Evolutionary conservation across 2,797 vertebrate species (phyloP).

Genomic region (Thamnophis elegans): DNA sequence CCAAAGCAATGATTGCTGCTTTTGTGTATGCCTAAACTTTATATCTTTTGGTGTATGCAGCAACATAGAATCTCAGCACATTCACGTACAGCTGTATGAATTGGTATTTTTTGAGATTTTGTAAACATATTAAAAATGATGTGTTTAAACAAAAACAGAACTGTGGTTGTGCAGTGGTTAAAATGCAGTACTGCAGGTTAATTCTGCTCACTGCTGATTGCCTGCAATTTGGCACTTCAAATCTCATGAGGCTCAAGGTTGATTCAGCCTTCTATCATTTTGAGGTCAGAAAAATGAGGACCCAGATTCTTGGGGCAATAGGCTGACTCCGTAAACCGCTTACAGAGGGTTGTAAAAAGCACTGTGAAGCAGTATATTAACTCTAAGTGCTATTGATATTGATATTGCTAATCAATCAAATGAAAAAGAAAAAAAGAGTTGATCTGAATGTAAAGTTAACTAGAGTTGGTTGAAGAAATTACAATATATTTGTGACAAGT

Average conservation of each 20-base stretch:
- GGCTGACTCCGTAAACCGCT: neutral
- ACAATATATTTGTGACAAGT: neutral
- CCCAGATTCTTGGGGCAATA: neutral
- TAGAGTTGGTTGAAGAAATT: neutral
- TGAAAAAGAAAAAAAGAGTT: neutral
- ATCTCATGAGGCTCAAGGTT: neutral
- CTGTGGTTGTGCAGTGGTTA: too few species aligned
- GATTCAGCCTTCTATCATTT: neutral
- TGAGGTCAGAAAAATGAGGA: neutral
- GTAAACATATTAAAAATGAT: neutral
- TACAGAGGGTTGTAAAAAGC: neutral
- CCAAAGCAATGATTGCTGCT: neutral
- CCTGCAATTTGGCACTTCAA: neutral
- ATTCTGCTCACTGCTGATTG: neutral
- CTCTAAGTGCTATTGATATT: neutral
- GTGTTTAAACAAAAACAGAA: neutral
- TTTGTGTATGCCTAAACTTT: neutral
- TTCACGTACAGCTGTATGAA: neutral
- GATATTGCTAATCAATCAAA: neutral
- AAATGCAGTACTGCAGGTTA: neutral
- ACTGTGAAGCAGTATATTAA: neutral
- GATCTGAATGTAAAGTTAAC: neutral
- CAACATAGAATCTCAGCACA: neutral
- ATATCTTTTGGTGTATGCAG: neutral
- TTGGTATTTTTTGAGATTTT: neutral